These are phyloP conservation scores for Heliconius eleuchia DNA, from an alignment of 1,140 invertebrate species.

Conservation along the genomic window DNA sequence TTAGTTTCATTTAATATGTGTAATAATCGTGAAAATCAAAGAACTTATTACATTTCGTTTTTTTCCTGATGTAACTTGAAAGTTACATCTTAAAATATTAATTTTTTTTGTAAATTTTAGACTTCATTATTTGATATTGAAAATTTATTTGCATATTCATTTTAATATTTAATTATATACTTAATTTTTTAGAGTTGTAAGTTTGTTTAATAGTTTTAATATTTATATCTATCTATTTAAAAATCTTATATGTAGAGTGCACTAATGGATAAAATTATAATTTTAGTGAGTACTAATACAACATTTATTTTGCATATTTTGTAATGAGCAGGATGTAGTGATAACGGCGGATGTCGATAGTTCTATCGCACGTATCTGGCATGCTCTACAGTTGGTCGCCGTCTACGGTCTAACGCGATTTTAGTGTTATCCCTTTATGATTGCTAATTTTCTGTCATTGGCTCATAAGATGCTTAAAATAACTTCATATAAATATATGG, in stretches of 20 bases:
- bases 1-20: too few relatives aligned
- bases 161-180: too few relatives aligned
- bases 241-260: neutral
- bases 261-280: neutral
- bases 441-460: conserved; percentile 1
- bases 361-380: conserved; percentile 29
- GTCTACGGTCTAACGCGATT: neutral
- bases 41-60: too few relatives aligned
- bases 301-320: conserved; percentile 39
- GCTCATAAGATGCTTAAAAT: neutral
- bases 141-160: too few relatives aligned
- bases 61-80: too few relatives aligned
- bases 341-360: conserved; percentile 39
- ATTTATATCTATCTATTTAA: neutral
- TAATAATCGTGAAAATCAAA: too few relatives aligned
- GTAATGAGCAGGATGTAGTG: conserved; percentile 36
- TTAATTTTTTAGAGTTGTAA: neutral
- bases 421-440: conserved; percentile 7
- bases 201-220: neutral
- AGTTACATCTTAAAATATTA: too few relatives aligned
- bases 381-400: conserved; percentile 18
- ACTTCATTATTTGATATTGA: too few relatives aligned
- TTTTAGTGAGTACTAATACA: conserved; percentile 10
- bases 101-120: too few relatives aligned
- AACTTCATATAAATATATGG: neutral